Evolutionary conservation across 2,797 vertebrate species (phyloP).

Genomic region (Valencia hispanica): DNA sequence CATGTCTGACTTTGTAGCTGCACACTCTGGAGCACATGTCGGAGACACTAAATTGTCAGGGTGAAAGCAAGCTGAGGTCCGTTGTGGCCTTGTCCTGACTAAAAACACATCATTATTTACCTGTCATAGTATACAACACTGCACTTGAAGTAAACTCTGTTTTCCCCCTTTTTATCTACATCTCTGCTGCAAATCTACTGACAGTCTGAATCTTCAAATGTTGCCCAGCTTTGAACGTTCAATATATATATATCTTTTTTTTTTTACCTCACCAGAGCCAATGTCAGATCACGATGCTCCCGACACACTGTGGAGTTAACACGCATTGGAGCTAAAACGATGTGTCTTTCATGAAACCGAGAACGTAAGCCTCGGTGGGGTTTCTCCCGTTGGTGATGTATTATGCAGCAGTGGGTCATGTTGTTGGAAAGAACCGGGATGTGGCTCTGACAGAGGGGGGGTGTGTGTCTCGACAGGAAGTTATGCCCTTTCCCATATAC

Average conservation of each 20-base stretch:
- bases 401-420: slow-evolving; percentile 69
- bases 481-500: neutral
- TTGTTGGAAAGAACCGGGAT: slow-evolving; percentile 52
- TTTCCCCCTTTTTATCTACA: neutral
- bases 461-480: slow-evolving; percentile 16
- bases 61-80: slow-evolving; percentile 50
- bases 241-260: neutral
- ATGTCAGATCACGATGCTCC: slow-evolving; percentile 52
- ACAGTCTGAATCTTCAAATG: slow-evolving; percentile 35
- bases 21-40: slow-evolving; percentile 41
- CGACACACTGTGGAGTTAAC: slow-evolving; percentile 60
- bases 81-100: slow-evolving; percentile 49
- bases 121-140: slow-evolving; percentile 49
- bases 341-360: slow-evolving; percentile 49
- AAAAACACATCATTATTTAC: slow-evolving; percentile 64
- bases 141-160: slow-evolving; percentile 47
- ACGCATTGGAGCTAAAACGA: slow-evolving; percentile 60
- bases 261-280: too few relatives aligned
- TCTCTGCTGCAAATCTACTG: slow-evolving; percentile 42
- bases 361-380: slow-evolving; percentile 56
- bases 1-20: slow-evolving; percentile 39
- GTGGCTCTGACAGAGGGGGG: slow-evolving; percentile 49
- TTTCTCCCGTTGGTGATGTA: slow-evolving; percentile 61
- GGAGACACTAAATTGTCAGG: slow-evolving; percentile 61
- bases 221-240: slow-evolving; percentile 46